Base-by-base conservation (phyloP, 1,140 invertebrate species). In the Drosophila pruinosa region DNA sequence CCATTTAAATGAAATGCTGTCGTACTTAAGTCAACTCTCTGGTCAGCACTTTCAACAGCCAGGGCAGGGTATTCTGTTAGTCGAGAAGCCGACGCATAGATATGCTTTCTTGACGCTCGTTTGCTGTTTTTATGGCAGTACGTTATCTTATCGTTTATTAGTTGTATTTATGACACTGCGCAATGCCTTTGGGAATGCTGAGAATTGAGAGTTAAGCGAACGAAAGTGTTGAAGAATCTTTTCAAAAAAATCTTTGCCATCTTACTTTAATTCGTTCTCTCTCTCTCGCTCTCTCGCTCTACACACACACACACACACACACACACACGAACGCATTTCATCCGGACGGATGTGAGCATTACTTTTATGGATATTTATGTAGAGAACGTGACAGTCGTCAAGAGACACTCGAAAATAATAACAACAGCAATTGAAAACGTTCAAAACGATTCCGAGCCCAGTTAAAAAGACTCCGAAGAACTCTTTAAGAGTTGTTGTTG, bases 361-460 rank as follows among this genome's bases (percentile, higher is more conserved):
- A 80, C 80, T 80, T 83, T 79, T 83, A 83, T 83, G 80, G 80
- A 83, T 83, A 83, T 83, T 83, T 83, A 83, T 83, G 80, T 83
- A 63, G 72, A 50, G 76, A 83, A 83, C 80, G 80, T 83, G 80
- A 83, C 80, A 77, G 68, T 76, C 80, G 72, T 70, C 45, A 52
- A 15, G 58, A 38, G 24, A 45, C 45, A 26, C 54, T 63, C 24
- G 15, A 52, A 47, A 53, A 58, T 34, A 39, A 26, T 15, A 69
- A 61, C 24, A 58, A 59, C 43, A 47, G 17, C 4, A 15, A 34
- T 45, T n/a, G 47, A 43, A 59, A 36, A 53, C 19, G 26, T 36
- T 62, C n/a, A 31, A 36, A 38, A 34, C 48, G 26, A 34, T 38
- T 47, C 31, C 22, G 52, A 57, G 15, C 22, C 28, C 28, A 67